Percentiles rank a stretch among this genome's conserved stretches.
These are phyloP conservation scores for Camarhynchus parvulus DNA, from an alignment of 2,113 vertebrate genomes.

Conservation along the genomic window DNA sequence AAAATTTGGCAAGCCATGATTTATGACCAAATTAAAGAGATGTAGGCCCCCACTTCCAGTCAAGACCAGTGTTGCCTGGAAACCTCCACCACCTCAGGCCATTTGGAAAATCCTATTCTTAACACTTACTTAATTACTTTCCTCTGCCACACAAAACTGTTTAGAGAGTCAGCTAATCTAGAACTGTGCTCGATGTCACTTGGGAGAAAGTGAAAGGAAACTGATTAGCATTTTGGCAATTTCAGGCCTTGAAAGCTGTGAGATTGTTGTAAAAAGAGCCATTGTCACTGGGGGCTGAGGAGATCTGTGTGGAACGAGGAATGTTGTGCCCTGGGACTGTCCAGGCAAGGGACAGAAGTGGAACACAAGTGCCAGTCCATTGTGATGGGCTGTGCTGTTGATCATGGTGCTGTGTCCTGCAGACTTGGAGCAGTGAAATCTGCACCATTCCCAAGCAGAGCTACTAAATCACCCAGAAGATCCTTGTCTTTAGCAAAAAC, in stretches of 20 bases:
- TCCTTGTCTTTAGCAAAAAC: not conserved
- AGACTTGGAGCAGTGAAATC: not conserved
- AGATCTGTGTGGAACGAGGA: not conserved
- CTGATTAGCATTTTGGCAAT: not conserved
- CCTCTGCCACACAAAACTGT: not conserved
- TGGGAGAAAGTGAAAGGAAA: not conserved
- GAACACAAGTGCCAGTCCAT: not conserved
- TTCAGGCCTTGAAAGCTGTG: not conserved
- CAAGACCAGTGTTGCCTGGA: not conserved
- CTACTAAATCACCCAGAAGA: not conserved
- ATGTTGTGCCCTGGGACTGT: not conserved
- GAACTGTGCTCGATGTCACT: not conserved
- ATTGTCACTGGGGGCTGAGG: not conserved
- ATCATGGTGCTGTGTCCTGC: not conserved
- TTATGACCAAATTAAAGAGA: not conserved
- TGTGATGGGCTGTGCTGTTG: not conserved
- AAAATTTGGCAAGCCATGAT: not conserved
- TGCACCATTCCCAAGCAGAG: not conserved
- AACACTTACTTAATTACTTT: constrained; percentile 7
- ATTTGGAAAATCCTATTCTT: not conserved
- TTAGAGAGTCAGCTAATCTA: not conserved
- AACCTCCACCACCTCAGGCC: not conserved
- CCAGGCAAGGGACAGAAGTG: not conserved
- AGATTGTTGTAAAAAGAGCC: not conserved
- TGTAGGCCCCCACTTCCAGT: not conserved